Conservation (phyloP, 2,797 vertebrate genomes). For the Gymnodraco acuticeps region DNA sequence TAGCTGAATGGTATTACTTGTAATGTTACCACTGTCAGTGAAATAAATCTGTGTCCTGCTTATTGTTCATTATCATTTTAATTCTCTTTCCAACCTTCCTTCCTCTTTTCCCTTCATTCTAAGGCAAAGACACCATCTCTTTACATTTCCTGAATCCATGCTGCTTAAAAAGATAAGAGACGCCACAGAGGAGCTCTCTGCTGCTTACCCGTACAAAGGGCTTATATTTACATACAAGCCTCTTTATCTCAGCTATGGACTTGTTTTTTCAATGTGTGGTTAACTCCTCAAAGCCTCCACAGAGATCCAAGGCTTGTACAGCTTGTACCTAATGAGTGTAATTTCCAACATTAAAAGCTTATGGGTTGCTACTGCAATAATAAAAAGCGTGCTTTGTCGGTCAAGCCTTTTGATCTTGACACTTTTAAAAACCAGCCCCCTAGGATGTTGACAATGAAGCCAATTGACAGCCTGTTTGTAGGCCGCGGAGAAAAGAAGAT, state of each 20-base stretch:
- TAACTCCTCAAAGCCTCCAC: slow-evolving; percentile 84
- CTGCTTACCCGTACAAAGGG: slow-evolving; percentile 64
- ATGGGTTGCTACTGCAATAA: slow-evolving; percentile 75
- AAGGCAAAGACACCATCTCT: slow-evolving; percentile 49
- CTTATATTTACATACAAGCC: slow-evolving; percentile 78
- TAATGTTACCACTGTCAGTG: slow-evolving; percentile 1
- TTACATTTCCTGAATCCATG: slow-evolving; percentile 64
- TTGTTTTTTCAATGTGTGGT: slow-evolving; percentile 73
- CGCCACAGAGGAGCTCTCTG: slow-evolving; percentile 52
- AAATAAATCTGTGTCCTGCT: slow-evolving; percentile 18
- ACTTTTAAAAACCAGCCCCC: slow-evolving; percentile 85
- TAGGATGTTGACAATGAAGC: slow-evolving; percentile 82
- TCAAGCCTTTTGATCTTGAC: slow-evolving; percentile 87
- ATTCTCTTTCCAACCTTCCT: slow-evolving; percentile 4
- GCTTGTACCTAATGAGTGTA: slow-evolving; percentile 85
- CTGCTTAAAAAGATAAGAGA: slow-evolving; percentile 68
- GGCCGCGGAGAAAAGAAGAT: slow-evolving; percentile 72
- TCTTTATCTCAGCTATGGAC: slow-evolving; percentile 74
- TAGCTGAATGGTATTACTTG: neutral
- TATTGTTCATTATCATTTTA: slow-evolving; percentile 23
- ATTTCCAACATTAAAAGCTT: slow-evolving; percentile 83
- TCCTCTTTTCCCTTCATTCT: slow-evolving; percentile 17
- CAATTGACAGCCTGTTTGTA: slow-evolving; percentile 80
- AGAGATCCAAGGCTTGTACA: slow-evolving; percentile 85
- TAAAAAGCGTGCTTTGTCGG: slow-evolving; percentile 78